Evolutionary conservation across 2,797 vertebrate species (phyloP).

Genomic region (Eulemur rubriventer): DNA sequence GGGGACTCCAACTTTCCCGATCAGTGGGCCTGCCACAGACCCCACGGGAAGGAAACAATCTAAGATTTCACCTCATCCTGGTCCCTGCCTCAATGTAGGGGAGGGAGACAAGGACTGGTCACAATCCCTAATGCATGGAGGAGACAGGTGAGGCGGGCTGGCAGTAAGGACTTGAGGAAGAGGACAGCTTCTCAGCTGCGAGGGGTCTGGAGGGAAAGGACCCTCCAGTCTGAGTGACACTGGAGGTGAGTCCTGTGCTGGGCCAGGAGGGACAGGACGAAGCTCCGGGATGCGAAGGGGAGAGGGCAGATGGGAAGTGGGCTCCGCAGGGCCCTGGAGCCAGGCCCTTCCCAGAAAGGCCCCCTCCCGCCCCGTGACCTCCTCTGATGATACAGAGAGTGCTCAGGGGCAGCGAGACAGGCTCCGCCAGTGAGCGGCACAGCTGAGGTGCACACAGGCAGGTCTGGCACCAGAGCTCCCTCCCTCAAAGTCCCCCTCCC

Average conservation of each 20-base stretch:
- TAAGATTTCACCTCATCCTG: neutral
- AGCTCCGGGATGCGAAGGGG: neutral
- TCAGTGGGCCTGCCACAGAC: neutral
- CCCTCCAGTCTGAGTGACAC: neutral
- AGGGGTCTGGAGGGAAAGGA: neutral
- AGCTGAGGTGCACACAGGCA: neutral
- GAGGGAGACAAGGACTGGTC: neutral
- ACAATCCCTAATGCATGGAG: neutral
- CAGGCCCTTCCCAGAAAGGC: neutral
- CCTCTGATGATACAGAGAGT: neutral
- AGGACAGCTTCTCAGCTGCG: neutral
- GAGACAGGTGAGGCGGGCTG: neutral
- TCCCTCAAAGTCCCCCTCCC: neutral
- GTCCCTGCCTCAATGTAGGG: neutral
- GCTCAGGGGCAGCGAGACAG: neutral
- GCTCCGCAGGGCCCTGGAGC: neutral
- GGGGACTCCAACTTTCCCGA: neutral
- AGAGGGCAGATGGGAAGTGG: neutral
- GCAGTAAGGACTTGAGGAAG: neutral
- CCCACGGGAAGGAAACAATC: neutral
- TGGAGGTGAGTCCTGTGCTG: neutral
- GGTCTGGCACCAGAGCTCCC: neutral
- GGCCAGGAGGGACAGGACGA: neutral
- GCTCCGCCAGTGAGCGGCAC: accelerated
- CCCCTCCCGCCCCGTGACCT: neutral